phyloP scores from a whole-genome alignment of 2,888 invertebrate species.

The Polydrusus cervinus region DNA sequence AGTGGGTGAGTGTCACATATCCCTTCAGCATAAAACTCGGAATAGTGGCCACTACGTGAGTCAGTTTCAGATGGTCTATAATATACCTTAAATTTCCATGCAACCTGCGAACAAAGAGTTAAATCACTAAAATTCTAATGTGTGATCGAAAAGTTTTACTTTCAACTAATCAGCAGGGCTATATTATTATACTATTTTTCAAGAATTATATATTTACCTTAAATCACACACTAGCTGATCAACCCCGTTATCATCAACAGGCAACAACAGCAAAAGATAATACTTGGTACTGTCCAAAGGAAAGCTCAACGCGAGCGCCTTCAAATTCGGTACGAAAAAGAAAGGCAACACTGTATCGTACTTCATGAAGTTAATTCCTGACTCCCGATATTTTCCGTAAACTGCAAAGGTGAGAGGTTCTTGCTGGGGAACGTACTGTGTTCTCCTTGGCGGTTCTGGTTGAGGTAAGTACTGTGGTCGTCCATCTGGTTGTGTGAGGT shows the following conservation, averaged over 20 bases:
- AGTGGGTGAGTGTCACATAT: constrained; percentile 85
- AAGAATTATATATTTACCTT: no score
- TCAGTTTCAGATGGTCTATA: constrained; percentile 79
- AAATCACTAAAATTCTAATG: background rate
- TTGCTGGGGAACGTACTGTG: constrained; percentile 49
- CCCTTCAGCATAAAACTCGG: constrained; percentile 88
- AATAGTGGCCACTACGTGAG: constrained; percentile 84
- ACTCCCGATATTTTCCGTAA: constrained; percentile 72
- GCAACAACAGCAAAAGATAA: constrained; percentile 83
- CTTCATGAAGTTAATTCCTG: constrained; percentile 79
- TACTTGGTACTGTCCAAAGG: constrained; percentile 88
- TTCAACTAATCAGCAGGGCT: no score
- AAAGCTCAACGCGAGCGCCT: constrained; percentile 82
- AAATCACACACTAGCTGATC: constrained; percentile 53
- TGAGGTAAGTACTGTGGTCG: constrained; percentile 5
- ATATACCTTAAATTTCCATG: constrained; percentile 79
- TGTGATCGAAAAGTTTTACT: no score
- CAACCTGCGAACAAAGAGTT: constrained; percentile 72
- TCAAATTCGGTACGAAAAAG: constrained; percentile 81
- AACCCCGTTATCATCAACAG: constrained; percentile 73
- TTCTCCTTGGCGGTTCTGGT: constrained; percentile 48
- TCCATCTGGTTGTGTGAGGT: no score
- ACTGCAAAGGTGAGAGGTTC: constrained; percentile 67
- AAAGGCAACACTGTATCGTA: constrained; percentile 87
- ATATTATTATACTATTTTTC: no score